Conservation (phyloP, 2,797 vertebrate species). For the Chiloscyllium punctatum region DNA sequence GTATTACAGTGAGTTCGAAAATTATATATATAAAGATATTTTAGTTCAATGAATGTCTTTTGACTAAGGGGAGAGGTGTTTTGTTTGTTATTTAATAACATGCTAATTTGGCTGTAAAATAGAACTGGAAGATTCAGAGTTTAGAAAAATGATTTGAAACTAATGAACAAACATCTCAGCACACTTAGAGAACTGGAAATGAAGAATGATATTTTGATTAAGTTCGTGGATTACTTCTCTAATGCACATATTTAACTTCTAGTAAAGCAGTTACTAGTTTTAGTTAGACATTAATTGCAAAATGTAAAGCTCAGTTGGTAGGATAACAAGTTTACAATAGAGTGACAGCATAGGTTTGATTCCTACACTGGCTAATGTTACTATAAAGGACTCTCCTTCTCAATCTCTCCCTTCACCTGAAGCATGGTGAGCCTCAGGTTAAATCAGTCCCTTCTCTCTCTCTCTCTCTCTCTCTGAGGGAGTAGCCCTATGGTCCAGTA, state of each 20-base stretch:
- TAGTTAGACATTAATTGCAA: background rate
- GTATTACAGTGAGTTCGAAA: background rate
- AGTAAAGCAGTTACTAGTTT: background rate
- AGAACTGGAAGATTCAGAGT: background rate
- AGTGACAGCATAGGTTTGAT: too few relatives aligned
- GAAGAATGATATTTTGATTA: background rate
- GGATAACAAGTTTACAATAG: too few relatives aligned
- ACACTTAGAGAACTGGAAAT: background rate
- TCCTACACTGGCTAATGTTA: too few relatives aligned
- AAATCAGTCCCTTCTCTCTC: too few relatives aligned
- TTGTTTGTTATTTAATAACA: background rate
- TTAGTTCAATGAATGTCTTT: background rate
- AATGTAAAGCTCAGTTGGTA: background rate
- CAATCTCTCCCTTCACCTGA: too few relatives aligned
- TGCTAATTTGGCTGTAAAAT: background rate
- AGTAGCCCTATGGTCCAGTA: too few relatives aligned
- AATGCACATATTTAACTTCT: background rate
- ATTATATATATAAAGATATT: background rate
- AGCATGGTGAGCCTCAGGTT: too few relatives aligned
- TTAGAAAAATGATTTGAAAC: background rate
- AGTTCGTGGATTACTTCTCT: background rate
- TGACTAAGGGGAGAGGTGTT: background rate
- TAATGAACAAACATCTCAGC: too few relatives aligned
- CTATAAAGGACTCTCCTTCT: too few relatives aligned
- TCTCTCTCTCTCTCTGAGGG: too few relatives aligned